phyloP scores from a whole-genome alignment of 2,888 invertebrate species.

The Melipona beecheii region DNA sequence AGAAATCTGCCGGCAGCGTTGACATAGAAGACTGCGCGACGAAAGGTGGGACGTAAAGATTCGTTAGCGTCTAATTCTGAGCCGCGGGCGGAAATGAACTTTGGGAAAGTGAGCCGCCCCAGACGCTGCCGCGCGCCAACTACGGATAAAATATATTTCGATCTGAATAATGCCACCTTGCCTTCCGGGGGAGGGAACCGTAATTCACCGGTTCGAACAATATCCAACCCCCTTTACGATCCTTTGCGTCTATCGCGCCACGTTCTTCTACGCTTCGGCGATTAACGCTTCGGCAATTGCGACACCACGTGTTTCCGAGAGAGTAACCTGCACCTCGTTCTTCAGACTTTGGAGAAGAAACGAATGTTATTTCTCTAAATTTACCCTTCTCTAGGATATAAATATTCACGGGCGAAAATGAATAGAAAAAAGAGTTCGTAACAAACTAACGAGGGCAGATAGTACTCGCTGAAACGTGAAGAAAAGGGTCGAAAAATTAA shows the following conservation, averaged over 20 bases:
- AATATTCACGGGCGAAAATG: neutral
- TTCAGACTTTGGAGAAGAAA: too few relatives aligned
- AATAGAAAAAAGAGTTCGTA: too few relatives aligned
- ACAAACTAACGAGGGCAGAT: too few relatives aligned
- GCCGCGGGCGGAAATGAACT: constrained; percentile 60
- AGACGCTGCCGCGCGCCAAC: constrained; percentile 34
- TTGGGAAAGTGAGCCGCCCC: constrained; percentile 46
- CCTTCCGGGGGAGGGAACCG: constrained; percentile 33
- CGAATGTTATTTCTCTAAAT: neutral
- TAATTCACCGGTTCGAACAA: constrained; percentile 29
- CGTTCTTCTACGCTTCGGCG: too few relatives aligned
- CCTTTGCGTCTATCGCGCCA: too few relatives aligned
- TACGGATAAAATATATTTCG: constrained; percentile 52
- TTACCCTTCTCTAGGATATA: neutral
- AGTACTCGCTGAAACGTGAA: too few relatives aligned
- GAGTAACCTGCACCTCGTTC: too few relatives aligned
- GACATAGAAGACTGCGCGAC: constrained; percentile 54
- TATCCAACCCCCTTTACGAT: neutral
- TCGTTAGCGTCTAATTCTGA: constrained; percentile 70
- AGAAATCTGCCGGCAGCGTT: constrained; percentile 62
- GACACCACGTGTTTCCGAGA: too few relatives aligned
- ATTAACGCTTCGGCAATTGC: too few relatives aligned
- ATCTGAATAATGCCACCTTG: constrained; percentile 50
- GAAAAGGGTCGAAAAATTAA: too few relatives aligned
- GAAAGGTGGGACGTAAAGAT: constrained; percentile 68